Percentiles rank a stretch among this genome's conserved stretches.
phyloP scores from a whole-genome alignment of 2,888 invertebrate genomes.

The Drosophila algonquin region DNA sequence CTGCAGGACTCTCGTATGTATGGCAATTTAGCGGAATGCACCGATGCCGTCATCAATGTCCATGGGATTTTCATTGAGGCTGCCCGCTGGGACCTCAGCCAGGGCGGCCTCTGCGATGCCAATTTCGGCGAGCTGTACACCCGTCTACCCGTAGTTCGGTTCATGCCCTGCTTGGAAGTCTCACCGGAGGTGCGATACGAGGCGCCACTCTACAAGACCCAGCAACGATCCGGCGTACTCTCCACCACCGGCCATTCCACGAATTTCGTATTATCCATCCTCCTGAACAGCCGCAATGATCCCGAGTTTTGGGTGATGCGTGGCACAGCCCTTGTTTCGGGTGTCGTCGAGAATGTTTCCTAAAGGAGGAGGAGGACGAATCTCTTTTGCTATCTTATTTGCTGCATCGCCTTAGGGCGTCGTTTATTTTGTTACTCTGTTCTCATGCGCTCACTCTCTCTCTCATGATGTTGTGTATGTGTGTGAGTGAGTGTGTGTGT shows the following conservation, averaged over 20 bases:
- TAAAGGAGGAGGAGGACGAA: conserved; percentile 40
- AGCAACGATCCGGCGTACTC: conserved; percentile 92
- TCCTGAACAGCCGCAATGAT: conserved; percentile 87
- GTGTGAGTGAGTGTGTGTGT: background rate
- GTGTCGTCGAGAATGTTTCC: conserved; percentile 87
- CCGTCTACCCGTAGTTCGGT: conserved; percentile 80
- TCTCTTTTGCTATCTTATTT: background rate
- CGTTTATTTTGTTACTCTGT: conserved; percentile 59
- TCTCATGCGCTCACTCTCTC: background rate
- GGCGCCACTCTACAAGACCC: conserved; percentile 94
- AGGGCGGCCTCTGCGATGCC: conserved; percentile 90
- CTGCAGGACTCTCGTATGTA: conserved; percentile 85
- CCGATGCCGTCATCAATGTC: conserved; percentile 89
- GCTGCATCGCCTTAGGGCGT: conserved; percentile 46
- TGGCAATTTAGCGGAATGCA: conserved; percentile 85
- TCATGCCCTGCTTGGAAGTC: conserved; percentile 81
- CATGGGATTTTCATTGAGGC: conserved; percentile 95
- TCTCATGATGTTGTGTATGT: background rate
- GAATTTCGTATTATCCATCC: conserved; percentile 93
- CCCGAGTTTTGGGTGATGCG: conserved; percentile 94
- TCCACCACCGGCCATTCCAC: conserved; percentile 97
- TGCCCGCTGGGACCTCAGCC: conserved; percentile 90
- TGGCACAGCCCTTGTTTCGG: conserved; percentile 93
- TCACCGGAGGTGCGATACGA: conserved; percentile 74
- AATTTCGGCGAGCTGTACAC: conserved; percentile 84